Percentiles rank a stretch among this genome's conserved stretches.
These are phyloP conservation scores for Myanophis thanlyinensis DNA, from an alignment of 2,113 vertebrate species.

Conservation along the genomic window DNA sequence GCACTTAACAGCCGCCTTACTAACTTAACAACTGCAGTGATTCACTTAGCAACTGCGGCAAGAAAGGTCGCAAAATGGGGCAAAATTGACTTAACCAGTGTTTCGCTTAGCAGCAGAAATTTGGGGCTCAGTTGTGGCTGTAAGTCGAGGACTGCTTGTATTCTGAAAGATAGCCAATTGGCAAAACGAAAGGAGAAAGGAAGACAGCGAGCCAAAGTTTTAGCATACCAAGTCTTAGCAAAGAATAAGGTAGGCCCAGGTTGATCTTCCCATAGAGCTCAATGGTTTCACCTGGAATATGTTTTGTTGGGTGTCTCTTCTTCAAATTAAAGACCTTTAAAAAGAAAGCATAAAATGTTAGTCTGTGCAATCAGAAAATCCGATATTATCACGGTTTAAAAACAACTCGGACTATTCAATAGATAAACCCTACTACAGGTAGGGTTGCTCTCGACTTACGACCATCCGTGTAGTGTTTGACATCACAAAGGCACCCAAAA, in stretches of 20 bases:
- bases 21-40: no score
- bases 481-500: no score
- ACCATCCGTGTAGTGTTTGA: not conserved
- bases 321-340: not conserved
- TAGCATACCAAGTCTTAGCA: not conserved
- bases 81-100: no score
- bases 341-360: not conserved
- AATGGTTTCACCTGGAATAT: no score
- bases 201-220: not conserved
- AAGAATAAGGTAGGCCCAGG: not conserved
- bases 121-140: no score
- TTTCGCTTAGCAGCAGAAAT: no score
- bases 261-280: not conserved
- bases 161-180: slow-evolving; percentile 23
- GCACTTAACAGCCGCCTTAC: no score
- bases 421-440: not conserved
- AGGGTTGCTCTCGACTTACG: not conserved
- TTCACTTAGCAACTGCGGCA: no score
- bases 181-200: not conserved
- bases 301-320: not conserved
- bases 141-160: no score
- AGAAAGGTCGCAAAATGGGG: no score
- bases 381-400: not conserved
- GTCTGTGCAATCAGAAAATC: not conserved
- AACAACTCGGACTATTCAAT: not conserved